Evolutionary conservation across 1,140 invertebrate species (phyloP), one percentile per base, ranked within the genome.

Genomic region (Heliconius nattereri): DNA sequence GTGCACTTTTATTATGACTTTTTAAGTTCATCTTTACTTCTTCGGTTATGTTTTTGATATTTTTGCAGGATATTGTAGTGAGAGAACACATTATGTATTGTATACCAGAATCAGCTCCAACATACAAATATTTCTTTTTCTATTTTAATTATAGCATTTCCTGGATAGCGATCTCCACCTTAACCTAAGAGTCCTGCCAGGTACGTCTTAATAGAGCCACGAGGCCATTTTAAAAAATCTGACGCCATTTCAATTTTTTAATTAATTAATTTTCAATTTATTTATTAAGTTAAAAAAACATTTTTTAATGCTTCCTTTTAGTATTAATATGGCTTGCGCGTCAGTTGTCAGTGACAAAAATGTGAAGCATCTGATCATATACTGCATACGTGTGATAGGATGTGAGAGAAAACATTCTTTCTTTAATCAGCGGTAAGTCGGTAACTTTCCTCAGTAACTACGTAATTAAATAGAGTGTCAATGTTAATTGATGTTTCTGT

Each of bases 341-440:
- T 29, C n/a, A 60, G 9, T 9, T 2, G 19, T 16, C 52, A 29
- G 11, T 66, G 13, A n/a, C 11, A 66, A 29, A 13, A 13, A 66
- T 66, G 60, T 66, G 60, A 26, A 29, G 9, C 60, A 66, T 66
- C 60, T 66, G 60, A 13, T 29, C 29, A 16, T 19, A 66, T 16
- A 66, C 60, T 26, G 11, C 26, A 26, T 66, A 29, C 26, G 26
- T 66, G 60, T 66, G 2, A 60, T 60, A 60, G 57, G 57, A 60
- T 60, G 57, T 66, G 60, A n/a, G 60, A 26, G 60, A 66, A 66
- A 66, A 66, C 60, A 66, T 66, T 66, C 13, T 66, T 66, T 66
- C 60, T 66, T 66, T 66, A 66, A 66, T 66, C 60, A 66, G 2
- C 26, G 9, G 26, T 66, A 29, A 29, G 23, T 16, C 3, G 60